Percentiles rank a stretch among this genome's conserved stretches.
phyloP scores from a whole-genome alignment of 2,888 invertebrate species.

The Melipona bicolor region DNA sequence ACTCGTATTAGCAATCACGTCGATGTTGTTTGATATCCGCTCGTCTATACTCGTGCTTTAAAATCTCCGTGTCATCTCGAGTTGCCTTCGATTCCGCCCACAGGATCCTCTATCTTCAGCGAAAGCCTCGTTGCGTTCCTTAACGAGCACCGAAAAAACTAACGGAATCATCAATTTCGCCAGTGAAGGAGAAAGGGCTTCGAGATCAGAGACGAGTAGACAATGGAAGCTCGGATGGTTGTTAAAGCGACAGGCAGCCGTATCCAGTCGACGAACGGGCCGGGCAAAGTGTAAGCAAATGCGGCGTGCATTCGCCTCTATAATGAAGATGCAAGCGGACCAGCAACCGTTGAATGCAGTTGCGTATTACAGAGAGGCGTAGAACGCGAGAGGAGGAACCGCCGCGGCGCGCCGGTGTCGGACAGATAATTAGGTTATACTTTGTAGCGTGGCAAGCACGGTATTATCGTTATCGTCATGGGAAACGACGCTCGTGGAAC shows the following conservation, averaged over 20 bases:
- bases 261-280: constrained; percentile 1
- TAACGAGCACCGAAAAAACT: not conserved
- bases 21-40: too few species aligned
- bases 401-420: constrained; percentile 59
- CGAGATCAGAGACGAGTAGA: constrained; percentile 1
- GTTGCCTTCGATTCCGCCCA: too few species aligned
- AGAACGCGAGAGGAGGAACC: constrained; percentile 50
- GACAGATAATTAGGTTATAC: constrained; percentile 76
- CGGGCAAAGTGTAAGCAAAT: constrained; percentile 25
- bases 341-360: constrained; percentile 63
- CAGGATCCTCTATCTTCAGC: too few species aligned
- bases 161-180: too few species aligned
- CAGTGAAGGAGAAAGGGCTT: too few species aligned
- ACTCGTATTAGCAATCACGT: too few species aligned
- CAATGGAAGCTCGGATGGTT: not conserved
- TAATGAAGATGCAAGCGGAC: constrained; percentile 73
- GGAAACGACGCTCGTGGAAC: constrained; percentile 61
- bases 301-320: constrained; percentile 41
- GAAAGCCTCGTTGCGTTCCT: not conserved
- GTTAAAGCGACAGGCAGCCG: constrained; percentile 19
- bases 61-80: too few species aligned
- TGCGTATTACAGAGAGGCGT: constrained; percentile 67
- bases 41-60: too few species aligned
- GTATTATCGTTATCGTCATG: constrained; percentile 60
- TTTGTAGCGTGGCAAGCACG: constrained; percentile 64